Base-by-base conservation (phyloP, 53 echinoderm and acorn worm genomes). In the Mesocentrotus franciscanus region DNA sequence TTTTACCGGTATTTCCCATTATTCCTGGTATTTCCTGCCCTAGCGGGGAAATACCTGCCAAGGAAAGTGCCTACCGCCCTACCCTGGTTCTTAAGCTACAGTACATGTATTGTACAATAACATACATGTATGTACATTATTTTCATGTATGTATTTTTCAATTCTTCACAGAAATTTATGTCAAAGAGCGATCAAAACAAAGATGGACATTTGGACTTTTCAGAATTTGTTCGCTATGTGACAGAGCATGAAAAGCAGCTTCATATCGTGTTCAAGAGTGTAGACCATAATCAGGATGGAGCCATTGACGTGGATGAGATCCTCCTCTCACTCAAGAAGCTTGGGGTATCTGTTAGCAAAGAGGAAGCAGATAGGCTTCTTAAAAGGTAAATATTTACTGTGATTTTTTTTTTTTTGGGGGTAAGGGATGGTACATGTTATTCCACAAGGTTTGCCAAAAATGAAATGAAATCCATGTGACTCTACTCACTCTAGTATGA, bases 161-260 rank as follows among this genome's bases (percentile, higher is more conserved):
- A 49, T 85, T 33, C 79, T 93, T 91, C 18, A 39, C 96, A 99
- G 99, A 99, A 98, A 97, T 97, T 98, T 35, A 96, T 99, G 98
- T 97, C 96, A 56, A 97, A 98, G 94, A 97, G 97, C 87, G 99
- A 99, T 89, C 96, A 96, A 90, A 98, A 99, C 78, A 71, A 99
- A 92, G 99, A 99, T 95, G 99, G 99, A 55, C 96, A 97, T 89
- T 81, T 99, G 96, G 99, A 99, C 96, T 99, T 99, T 97, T 97
- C 97, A 16, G 99, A 99, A 92, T 99, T 99, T 98, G 97, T 98
- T 92, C 97, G 97, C 74, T 99, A 98, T 93, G 98, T 97, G 36
- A 95, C 85, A 6, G 99, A 99, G 92, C 99, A 99, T 71, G 99
- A 99, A 74, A 99, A 99, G 91, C 96, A 99, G 93, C 96, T 99